These are phyloP conservation scores for Callipepla californica DNA, from an alignment of 2,113 vertebrate species.

Conservation along the genomic window DNA sequence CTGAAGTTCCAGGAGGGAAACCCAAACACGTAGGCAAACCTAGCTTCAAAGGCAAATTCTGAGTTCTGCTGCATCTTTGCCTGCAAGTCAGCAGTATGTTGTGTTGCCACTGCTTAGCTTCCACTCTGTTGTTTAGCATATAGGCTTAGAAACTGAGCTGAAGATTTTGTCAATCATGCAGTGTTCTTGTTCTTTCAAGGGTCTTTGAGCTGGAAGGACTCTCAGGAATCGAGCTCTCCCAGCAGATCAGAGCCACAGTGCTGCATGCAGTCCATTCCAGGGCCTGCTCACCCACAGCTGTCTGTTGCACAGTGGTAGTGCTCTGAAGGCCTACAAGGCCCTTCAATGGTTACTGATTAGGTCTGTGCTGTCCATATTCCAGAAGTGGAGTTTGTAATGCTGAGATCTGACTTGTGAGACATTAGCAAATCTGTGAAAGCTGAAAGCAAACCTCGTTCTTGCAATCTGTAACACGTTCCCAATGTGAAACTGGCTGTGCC, in stretches of 20 bases:
- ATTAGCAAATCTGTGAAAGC: background rate
- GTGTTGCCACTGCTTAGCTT: background rate
- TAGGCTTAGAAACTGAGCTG: background rate
- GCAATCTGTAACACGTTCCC: too few species aligned
- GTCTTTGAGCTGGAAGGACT: background rate
- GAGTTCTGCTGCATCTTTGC: background rate
- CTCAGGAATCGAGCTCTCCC: background rate
- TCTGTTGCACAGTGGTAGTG: background rate
- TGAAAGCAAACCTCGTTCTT: background rate
- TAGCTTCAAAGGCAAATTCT: background rate
- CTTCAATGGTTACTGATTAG: background rate
- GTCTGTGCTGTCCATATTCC: background rate
- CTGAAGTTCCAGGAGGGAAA: background rate
- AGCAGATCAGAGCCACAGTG: background rate
- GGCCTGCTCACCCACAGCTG: background rate
- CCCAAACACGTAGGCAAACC: background rate
- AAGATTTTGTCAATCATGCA: background rate
- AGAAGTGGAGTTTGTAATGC: background rate
- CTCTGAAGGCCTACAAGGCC: background rate
- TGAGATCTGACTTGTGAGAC: background rate
- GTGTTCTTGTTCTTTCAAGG: background rate
- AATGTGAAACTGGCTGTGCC: background rate
- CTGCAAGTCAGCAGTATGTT: background rate
- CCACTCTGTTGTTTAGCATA: background rate
- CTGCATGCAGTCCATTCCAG: background rate